phyloP scores from a whole-genome alignment of 2,797 vertebrate genomes.

The Acanthis flammea region DNA sequence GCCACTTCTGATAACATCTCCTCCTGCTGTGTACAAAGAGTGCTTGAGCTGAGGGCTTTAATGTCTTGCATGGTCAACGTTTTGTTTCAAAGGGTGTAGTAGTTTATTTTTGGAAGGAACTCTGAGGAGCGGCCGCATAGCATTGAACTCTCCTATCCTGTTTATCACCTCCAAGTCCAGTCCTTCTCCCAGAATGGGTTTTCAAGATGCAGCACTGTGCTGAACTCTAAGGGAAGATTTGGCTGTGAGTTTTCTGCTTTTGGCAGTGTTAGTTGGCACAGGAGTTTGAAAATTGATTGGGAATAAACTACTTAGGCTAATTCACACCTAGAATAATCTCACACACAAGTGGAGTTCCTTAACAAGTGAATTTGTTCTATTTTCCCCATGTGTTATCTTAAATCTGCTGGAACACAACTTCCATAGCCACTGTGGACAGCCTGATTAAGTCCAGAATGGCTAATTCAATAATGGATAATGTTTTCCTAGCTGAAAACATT shows the following conservation, averaged over 20 bases:
- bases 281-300: not conserved
- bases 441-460: not conserved
- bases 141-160: constrained; percentile 51
- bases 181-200: constrained; percentile 10
- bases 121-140: constrained; percentile 6
- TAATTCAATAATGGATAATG: not conserved
- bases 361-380: not conserved
- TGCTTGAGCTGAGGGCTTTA: constrained; percentile 4
- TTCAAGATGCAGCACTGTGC: constrained; percentile 22
- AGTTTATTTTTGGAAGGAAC: constrained; percentile 51
- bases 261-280: not conserved
- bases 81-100: constrained; percentile 47
- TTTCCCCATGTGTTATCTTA: not conserved
- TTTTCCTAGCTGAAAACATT: not conserved
- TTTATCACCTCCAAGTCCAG: constrained; percentile 34
- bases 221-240: not conserved
- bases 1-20: constrained; percentile 30
- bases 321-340: constrained; percentile 10
- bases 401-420: not conserved
- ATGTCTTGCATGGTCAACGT: not conserved
- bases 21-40: constrained; percentile 40
- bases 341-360: not conserved
- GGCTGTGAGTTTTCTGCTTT: not conserved
- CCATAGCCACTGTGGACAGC: not conserved
- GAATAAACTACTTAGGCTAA: not conserved